These are phyloP conservation scores for Andrena minutula DNA, from an alignment of 2,888 invertebrate genomes.

Conservation along the genomic window DNA sequence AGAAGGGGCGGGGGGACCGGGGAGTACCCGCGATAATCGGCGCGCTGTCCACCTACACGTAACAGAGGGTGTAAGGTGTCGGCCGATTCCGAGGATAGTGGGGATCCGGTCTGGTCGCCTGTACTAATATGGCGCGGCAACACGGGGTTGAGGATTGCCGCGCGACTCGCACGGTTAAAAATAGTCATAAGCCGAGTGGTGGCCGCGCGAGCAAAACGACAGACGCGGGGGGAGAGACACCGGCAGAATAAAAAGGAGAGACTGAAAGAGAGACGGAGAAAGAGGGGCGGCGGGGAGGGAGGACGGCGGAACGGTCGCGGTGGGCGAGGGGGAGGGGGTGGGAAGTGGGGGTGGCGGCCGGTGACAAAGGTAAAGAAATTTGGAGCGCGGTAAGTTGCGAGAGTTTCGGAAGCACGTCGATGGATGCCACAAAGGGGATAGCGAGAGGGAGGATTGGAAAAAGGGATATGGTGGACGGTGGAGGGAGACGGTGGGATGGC, in stretches of 20 bases:
- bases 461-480: background rate
- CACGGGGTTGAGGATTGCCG: constrained; percentile 81
- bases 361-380: constrained; percentile 15
- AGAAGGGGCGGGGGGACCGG: background rate
- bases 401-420: background rate
- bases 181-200: constrained; percentile 82
- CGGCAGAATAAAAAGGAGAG: constrained; percentile 52
- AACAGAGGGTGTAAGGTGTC: constrained; percentile 83
- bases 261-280: constrained; percentile 25
- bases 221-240: constrained; percentile 43
- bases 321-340: background rate
- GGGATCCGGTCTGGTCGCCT: constrained; percentile 82
- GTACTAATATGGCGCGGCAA: constrained; percentile 85
- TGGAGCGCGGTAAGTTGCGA: constrained; percentile 14
- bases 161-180: constrained; percentile 82
- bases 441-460: background rate
- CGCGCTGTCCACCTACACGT: constrained; percentile 56
- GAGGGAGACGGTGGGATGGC: background rate
- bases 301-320: background rate
- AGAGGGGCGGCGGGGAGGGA: background rate
- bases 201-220: constrained; percentile 72
- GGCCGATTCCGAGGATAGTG: constrained; percentile 82
- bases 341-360: background rate
- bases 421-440: background rate
- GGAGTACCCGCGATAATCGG: constrained; percentile 36